These are phyloP conservation scores for Mylabris phalerata DNA, from an alignment of 1,140 invertebrate genomes.

Conservation along the genomic window DNA sequence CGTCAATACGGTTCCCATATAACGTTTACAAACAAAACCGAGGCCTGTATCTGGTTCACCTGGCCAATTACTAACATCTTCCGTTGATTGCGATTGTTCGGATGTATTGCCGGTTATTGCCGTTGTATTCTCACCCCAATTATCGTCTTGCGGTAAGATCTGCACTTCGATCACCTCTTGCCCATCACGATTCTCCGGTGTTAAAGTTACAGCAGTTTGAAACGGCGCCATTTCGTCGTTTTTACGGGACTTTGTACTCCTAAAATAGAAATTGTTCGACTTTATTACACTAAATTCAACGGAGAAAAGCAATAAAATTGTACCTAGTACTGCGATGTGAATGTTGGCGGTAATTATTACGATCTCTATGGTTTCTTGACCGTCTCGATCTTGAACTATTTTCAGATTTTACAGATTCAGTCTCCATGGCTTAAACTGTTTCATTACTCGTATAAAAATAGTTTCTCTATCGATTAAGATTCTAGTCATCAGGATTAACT, in stretches of 20 bases:
- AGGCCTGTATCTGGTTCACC: conserved; percentile 65
- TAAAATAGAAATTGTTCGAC: conserved; percentile 16
- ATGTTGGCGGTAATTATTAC: conserved; percentile 46
- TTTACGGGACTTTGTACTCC: conserved; percentile 39
- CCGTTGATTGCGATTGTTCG: conserved; percentile 87
- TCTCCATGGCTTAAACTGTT: conserved; percentile 49
- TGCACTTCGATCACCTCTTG: conserved; percentile 77
- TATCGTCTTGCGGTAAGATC: conserved; percentile 90
- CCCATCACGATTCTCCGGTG: conserved; percentile 55
- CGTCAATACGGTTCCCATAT: conserved; percentile 69
- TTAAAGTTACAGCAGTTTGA: conserved; percentile 56
- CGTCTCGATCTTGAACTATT: conserved; percentile 53
- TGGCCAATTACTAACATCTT: conserved; percentile 78
- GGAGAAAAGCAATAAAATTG: conserved; percentile 6
- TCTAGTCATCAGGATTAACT: conserved; percentile 6
- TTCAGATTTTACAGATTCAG: conserved; percentile 56
- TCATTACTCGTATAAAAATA: conserved; percentile 36
- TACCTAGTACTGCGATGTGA: conserved; percentile 54
- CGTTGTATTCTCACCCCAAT: conserved; percentile 97
- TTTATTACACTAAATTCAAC: not conserved
- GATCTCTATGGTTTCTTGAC: conserved; percentile 48
- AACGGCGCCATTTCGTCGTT: conserved; percentile 57
- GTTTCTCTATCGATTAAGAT: not conserved
- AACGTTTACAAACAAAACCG: conserved; percentile 68
- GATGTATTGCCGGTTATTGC: conserved; percentile 95